Base-by-base conservation (phyloP, 2,888 invertebrate genomes). In the Protodeltote pygarga region DNA sequence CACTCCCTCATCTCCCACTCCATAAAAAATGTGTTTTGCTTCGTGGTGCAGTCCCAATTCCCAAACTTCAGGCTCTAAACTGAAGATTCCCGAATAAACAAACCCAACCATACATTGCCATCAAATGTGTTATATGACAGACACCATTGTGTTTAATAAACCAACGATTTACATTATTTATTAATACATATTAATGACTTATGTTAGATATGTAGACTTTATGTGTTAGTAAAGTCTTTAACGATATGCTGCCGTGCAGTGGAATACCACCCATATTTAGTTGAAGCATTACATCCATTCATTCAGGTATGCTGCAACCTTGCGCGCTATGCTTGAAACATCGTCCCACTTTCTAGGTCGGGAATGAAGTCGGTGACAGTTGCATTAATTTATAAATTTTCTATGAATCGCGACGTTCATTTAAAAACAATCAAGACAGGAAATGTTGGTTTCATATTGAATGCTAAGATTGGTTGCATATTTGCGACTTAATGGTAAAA, bases 361-460 rank as follows among this genome's bases (percentile, higher is more conserved):
- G 34, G 34, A 41, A 60, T 53, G 41, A 45, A 28, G 15, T 21
- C 24, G 5, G 20, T 21, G 28, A 28, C 16, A 44, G 44, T 8
- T 23, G 15, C 27, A 29, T 34, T 38, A 14, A 35, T n/a, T n/a
- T 21, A 20, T 27, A 38, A 23, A 45, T 54, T 48, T 49, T 41
- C 60, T 45, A 38, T 44, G 23, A 59, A 47, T 58, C 23, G 17
- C 33, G 24, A 19, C 23, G 10, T 41, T 54, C 38, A 21, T 49
- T 53, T 54, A 19, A 54, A 59, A 53, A 48, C 27, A 53, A 59
- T 45, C 44, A 41, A 48, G 20, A 9, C 19, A 10, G 44, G 47
- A 59, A 57, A 48, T 38, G 8, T 4, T 20, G 14, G 17, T 53
- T 40, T 28, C 23, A 15, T 11, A 15, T 28, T 24, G 8, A 5